phyloP scores from a whole-genome alignment of 2,888 invertebrate species.

The Drosophila anomalipes region DNA sequence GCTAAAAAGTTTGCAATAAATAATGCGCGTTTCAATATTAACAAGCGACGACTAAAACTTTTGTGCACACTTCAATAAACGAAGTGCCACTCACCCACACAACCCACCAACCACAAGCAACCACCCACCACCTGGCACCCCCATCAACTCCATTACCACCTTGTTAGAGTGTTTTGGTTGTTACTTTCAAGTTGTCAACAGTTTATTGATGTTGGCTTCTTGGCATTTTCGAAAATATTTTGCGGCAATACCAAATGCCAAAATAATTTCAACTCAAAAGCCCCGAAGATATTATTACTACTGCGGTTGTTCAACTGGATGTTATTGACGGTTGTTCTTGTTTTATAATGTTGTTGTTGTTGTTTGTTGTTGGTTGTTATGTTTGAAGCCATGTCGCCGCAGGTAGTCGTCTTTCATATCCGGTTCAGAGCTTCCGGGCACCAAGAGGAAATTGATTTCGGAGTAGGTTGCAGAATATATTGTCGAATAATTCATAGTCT shows the following conservation, averaged over 20 bases:
- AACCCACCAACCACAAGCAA: not conserved
- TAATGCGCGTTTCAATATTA: conserved; percentile 76
- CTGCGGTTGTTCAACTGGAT: conserved; percentile 33
- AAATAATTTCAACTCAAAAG: conserved; percentile 57
- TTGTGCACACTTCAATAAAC: conserved; percentile 65
- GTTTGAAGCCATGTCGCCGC: conserved; percentile 40
- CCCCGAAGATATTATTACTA: conserved; percentile 40
- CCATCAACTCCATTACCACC: conserved; percentile 6
- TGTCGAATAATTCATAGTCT: not conserved
- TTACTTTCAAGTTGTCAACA: conserved; percentile 62
- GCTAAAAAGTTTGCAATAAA: conserved; percentile 72
- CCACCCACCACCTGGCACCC: not conserved
- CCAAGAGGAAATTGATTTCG: conserved; percentile 68
- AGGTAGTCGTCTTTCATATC: conserved; percentile 76
- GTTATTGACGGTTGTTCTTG: conserved; percentile 31
- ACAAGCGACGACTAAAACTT: conserved; percentile 67
- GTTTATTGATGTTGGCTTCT: conserved; percentile 73
- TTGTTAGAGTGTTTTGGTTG: conserved; percentile 30
- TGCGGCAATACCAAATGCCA: conserved; percentile 51
- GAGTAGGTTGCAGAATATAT: conserved; percentile 16
- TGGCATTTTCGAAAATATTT: conserved; percentile 47
- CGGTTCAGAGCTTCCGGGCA: conserved; percentile 58
- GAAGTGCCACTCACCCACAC: conserved; percentile 48
- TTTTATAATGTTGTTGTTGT: conserved; percentile 17
- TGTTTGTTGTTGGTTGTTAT: conserved; percentile 9